Percentiles rank a stretch among this genome's conserved stretches.
These are phyloP conservation scores for Callipepla squamata DNA, from an alignment of 2,113 vertebrate species.

Conservation along the genomic window DNA sequence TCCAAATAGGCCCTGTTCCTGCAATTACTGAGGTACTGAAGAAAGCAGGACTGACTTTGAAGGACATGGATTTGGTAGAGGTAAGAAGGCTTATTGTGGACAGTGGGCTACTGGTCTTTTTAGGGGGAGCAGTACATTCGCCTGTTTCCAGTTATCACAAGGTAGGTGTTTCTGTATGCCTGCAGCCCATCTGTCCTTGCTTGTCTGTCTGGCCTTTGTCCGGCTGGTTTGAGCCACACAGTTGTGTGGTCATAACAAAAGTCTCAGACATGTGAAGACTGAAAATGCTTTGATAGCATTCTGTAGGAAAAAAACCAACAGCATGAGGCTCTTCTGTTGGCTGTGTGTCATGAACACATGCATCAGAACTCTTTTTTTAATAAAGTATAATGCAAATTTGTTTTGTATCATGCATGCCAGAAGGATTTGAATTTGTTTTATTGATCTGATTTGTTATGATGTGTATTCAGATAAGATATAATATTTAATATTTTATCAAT, in stretches of 20 bases:
- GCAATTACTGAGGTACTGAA: slow-evolving; percentile 92
- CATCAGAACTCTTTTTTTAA: neutral
- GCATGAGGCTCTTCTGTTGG: accelerated
- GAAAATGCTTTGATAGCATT: neutral
- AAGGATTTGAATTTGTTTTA: neutral
- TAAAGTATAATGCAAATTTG: neutral
- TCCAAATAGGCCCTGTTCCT: slow-evolving; percentile 88
- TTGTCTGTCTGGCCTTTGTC: neutral
- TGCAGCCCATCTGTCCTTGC: neutral
- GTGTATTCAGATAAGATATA: no score
- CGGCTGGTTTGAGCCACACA: neutral
- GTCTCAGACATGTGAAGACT: neutral
- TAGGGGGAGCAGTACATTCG: neutral
- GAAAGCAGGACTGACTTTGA: slow-evolving; percentile 88
- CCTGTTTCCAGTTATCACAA: accelerated
- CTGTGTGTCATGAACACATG: neutral
- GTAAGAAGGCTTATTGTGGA: slow-evolving; percentile 65
- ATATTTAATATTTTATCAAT: neutral
- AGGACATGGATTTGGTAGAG: slow-evolving; percentile 96
- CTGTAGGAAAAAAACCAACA: neutral
- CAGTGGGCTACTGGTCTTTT: neutral
- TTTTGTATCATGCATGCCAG: neutral
- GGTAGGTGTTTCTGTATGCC: neutral
- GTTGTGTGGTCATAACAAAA: neutral
- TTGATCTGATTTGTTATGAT: neutral